Evolutionary conservation across 2,113 vertebrate species (phyloP).

Genomic region (Pomatorhinus ruficollis): DNA sequence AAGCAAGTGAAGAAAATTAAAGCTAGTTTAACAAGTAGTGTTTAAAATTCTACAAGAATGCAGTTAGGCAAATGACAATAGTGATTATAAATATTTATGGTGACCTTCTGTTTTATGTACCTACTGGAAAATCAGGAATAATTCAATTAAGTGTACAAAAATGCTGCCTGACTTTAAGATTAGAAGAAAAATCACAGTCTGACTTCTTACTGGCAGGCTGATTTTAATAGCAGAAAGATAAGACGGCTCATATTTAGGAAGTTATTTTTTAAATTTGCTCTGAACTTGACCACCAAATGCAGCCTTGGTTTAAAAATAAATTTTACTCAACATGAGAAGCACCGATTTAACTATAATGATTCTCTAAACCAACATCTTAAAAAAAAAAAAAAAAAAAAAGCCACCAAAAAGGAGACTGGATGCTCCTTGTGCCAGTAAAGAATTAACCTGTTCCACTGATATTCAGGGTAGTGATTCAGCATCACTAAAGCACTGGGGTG

Average conservation of each 20-base stretch:
- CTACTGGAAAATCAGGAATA: not conserved
- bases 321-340: not conserved
- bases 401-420: not conserved
- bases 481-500: not conserved
- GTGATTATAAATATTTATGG: not conserved
- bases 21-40: not conserved
- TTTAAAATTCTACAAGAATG: not conserved
- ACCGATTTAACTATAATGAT: not conserved
- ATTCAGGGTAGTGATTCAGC: not conserved
- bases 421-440: not conserved
- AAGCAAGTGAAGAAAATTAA: not conserved
- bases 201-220: not conserved
- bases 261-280: not conserved
- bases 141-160: not conserved
- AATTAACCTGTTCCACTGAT: not conserved
- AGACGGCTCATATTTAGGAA: not conserved
- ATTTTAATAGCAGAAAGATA: not conserved
- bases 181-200: not conserved
- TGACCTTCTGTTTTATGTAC: not conserved
- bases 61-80: not conserved
- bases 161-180: not conserved
- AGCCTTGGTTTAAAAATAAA: not conserved
- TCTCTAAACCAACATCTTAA: not conserved
- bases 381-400: not conserved
- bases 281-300: not conserved